Conservation (phyloP, 2,888 invertebrate genomes). For the Aspidiotus rigidus region DNA sequence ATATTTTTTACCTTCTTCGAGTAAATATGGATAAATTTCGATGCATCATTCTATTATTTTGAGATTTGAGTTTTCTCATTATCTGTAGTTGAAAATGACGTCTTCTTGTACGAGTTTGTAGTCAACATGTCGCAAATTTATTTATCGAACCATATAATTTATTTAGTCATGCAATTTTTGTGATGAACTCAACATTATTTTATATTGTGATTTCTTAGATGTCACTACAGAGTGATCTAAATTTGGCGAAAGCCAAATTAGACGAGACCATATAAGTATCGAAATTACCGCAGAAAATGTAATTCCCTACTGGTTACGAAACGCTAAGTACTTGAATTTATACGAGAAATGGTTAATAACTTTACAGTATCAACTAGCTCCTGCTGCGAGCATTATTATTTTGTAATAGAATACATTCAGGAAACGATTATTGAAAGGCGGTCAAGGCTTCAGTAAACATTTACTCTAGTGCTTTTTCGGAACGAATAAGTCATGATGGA, state of each 20-base stretch:
- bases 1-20: too few species aligned
- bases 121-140: background rate
- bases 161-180: background rate
- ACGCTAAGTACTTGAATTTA: background rate
- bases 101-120: background rate
- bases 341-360: background rate
- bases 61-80: too few species aligned
- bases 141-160: background rate
- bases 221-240: background rate
- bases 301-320: background rate
- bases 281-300: background rate
- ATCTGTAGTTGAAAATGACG: background rate
- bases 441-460: background rate
- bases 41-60: too few species aligned
- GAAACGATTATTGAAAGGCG: background rate
- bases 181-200: constrained; percentile 1
- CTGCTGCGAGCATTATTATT: background rate
- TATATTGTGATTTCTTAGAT: constrained; percentile 1
- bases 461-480: background rate
- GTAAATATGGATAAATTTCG: too few species aligned
- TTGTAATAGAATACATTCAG: background rate
- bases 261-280: background rate
- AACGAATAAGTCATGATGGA: background rate
- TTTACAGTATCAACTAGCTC: background rate
- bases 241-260: background rate